Evolutionary conservation across 2,888 invertebrate genomes (phyloP).

Genomic region (Epirrita christyi): DNA sequence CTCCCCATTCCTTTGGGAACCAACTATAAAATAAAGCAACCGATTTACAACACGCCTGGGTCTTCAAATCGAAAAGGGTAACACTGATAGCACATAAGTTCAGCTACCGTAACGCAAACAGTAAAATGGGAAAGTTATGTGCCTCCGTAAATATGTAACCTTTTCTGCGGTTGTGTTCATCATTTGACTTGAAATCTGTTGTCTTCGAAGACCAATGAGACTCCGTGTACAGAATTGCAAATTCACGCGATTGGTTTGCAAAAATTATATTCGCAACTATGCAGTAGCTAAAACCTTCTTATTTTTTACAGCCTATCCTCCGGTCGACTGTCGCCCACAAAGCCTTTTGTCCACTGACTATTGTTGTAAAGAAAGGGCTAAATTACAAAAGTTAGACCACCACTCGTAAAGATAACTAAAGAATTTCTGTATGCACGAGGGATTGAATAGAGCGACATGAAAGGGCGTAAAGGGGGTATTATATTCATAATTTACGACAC

Average conservation of each 20-base stretch:
- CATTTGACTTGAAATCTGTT: conserved; percentile 58
- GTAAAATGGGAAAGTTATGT: conserved; percentile 55
- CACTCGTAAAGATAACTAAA: conserved; percentile 78
- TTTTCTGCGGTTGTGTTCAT: conserved; percentile 35
- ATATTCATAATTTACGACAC: conserved; percentile 77
- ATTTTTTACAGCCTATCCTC: conserved; percentile 63
- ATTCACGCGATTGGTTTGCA: conserved; percentile 77
- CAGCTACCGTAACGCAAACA: conserved; percentile 56
- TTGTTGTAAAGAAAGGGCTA: conserved; percentile 77
- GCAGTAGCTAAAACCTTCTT: conserved; percentile 65
- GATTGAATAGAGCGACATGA: conserved; percentile 70
- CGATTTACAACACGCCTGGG: conserved; percentile 79
- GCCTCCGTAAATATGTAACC: conserved; percentile 59
- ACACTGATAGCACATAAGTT: conserved; percentile 74
- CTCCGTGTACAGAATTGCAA: conserved; percentile 51
- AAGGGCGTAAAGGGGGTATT: conserved; percentile 76
- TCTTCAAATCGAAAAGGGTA: conserved; percentile 73
- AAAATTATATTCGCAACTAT: conserved; percentile 77
- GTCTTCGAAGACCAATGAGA: conserved; percentile 70
- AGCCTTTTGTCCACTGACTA: conserved; percentile 69
- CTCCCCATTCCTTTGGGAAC: conserved; percentile 66
- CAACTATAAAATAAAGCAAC: conserved; percentile 83
- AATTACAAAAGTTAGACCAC: conserved; percentile 77
- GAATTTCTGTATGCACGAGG: conserved; percentile 67
- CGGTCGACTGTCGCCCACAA: conserved; percentile 60